Evolutionary conservation across 2,113 vertebrate genomes (phyloP), one percentile per base, ranked within the genome.

Genomic region (Prinia subflava): DNA sequence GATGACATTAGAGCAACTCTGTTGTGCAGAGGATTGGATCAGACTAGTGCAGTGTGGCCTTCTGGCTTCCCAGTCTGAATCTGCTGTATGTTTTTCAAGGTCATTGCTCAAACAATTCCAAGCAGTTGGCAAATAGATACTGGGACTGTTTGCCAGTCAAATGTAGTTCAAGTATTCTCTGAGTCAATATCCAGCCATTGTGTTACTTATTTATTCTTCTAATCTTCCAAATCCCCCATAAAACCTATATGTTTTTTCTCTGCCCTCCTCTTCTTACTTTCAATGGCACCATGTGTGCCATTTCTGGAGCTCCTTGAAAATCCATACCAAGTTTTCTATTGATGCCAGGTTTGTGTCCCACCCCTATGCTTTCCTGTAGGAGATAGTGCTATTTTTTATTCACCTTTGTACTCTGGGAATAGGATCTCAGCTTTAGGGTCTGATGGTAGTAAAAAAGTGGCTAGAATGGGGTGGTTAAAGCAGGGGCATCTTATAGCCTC

Each of bases 181-280:
- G 85, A 94, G 90, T 97, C 95, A 97, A 96, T 93, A 96, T 83
- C 88, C 94, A 96, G 52, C 85, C 92, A 96, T 96, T 96, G 93
- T 96, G 90, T 93, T 96, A 83, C 82, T 96, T 96, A 95, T 96
- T 96, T 96, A 87, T 93, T 95, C 92, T 97, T 96, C 93, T 95
- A 96, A 94, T 96, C 90, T 94, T 94, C 92, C 85, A 96, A 90
- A 96, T 90, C 56, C 88, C 63, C 47, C 88, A 74, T 67, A 93
- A 96, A 97, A 92, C 83, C 71, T 96, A 88, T 96, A 75, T 95
- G 86, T 89, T 95, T 96, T 96, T 90, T 39, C 47, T 86, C 73
- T 87, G 31, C 82, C 56, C 56, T 91, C 73, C 62, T 95, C 65
- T 67, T 93, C 64, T 92, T 92, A 64, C 64, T 88, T 93, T 90